phyloP scores from a whole-genome alignment of 2,888 invertebrate genomes.

The Aspidapion aeneum region DNA sequence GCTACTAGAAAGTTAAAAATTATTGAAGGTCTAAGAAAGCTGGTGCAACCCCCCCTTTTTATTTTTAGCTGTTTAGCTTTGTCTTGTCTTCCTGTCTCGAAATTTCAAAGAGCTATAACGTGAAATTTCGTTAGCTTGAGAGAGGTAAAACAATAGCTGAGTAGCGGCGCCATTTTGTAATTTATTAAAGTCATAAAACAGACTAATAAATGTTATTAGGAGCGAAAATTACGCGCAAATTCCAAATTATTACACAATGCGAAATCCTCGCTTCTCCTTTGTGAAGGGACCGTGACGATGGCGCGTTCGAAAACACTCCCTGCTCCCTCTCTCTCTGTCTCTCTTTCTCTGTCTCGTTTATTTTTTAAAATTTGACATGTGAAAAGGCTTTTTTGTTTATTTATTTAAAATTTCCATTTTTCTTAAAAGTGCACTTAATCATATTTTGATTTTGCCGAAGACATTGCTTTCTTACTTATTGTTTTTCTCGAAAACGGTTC shows the following conservation, averaged over 20 bases:
- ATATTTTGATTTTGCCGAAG: no score
- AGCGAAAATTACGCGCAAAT: background rate
- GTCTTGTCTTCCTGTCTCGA: background rate
- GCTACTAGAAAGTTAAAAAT: no score
- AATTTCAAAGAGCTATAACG: background rate
- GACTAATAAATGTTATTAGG: slow-evolving; percentile 10
- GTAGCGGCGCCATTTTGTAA: slow-evolving; percentile 19
- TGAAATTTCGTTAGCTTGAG: background rate
- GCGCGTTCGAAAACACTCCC: background rate
- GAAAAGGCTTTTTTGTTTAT: no score
- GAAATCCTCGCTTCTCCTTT: background rate
- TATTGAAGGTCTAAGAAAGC: no score
- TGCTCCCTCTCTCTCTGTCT: no score
- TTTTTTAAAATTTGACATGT: no score
- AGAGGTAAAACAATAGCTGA: background rate
- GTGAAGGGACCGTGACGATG: background rate
- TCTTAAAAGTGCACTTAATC: no score
- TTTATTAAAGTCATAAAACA: slow-evolving; percentile 32
- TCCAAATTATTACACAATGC: background rate
- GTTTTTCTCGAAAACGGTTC: no score
- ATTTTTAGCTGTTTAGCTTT: background rate
- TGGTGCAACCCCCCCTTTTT: no score
- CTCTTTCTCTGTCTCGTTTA: no score
- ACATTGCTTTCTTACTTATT: no score
- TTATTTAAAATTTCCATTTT: no score